Base-by-base conservation (phyloP, 2,888 invertebrate genomes). In the Plutella xylostella region DNA sequence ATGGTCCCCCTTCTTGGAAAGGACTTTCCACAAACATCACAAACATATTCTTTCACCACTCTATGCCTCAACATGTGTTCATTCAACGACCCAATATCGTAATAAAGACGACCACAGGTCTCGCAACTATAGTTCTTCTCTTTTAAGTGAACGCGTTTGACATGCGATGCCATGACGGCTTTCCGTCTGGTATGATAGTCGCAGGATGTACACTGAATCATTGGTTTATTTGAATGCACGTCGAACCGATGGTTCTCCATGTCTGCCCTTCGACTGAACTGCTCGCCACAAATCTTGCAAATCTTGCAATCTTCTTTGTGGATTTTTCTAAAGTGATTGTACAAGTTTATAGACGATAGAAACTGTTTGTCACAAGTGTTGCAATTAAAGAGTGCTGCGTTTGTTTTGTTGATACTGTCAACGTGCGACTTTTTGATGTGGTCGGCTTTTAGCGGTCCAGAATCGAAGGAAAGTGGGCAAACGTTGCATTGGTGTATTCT, bases 1-100 rank as follows among this genome's bases (percentile, higher is more conserved):
- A 54, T 19, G 7, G 55, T 48, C 3, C 20, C 42, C 4, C 14
- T 17, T n/a, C 57, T 48, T 3, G 48, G 47, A 46, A 64, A 68
- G n/a, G 51, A 51, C 47, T 71, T 68, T 12, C 55, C 54, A 48
- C 70, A 70, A 28, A 50, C 57, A 4, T 50, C 38, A 45, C 68
- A 70, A n/a, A 58, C 51, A 42, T 55, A 58, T 7, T 54, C 52
- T 14, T 56, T 61, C 5, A 51, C 51, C 5, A 54, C 45, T 4
- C 51, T 54, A 39, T 67, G 68, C 6, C 15, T 48, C 1, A 55
- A 33, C 45, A 51, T 38, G 14, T 60, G 60, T 6, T 31, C 15
- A 25, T 39, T 12, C 25, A 39, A 15, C 6, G n/a, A 7, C 1
- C n/a, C 11, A 1, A 9, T 37, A 4, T 18, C 12, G 4, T 15